Conservation (phyloP, 2,888 invertebrate genomes). For the Psococerastis gibbosa region DNA sequence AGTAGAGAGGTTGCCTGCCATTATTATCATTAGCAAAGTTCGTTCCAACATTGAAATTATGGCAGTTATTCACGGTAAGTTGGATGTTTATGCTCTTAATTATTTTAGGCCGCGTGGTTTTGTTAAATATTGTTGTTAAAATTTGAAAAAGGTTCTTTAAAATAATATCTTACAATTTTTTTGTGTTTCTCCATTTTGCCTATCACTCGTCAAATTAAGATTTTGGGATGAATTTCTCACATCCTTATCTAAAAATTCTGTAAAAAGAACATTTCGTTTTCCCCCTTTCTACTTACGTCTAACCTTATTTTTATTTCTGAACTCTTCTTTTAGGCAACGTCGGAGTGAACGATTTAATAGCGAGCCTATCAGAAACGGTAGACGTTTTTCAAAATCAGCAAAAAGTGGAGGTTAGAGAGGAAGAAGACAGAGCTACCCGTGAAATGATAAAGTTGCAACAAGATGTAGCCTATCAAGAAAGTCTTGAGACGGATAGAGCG, state of each 20-base stretch:
- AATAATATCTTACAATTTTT: slow-evolving; percentile 7
- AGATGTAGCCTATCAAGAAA: slow-evolving; percentile 81
- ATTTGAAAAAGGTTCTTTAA: too few species aligned
- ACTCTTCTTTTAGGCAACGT: slow-evolving; percentile 49
- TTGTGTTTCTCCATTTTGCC: not conserved
- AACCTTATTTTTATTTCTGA: too few species aligned
- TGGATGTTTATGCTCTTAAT: not conserved
- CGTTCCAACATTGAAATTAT: slow-evolving; percentile 79
- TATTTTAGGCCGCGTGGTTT: too few species aligned
- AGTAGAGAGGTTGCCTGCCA: slow-evolving; percentile 69
- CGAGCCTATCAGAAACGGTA: slow-evolving; percentile 68
- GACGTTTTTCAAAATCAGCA: slow-evolving; percentile 66
- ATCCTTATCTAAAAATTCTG: too few species aligned
- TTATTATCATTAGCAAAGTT: slow-evolving; percentile 74
- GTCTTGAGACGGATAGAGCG: slow-evolving; percentile 70
- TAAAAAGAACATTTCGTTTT: too few species aligned
- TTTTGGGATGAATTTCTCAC: too few species aligned
- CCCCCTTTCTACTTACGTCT: too few species aligned
- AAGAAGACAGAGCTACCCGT: slow-evolving; percentile 72
- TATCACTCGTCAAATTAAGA: too few species aligned
- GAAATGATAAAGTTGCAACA: slow-evolving; percentile 84
- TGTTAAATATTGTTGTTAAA: too few species aligned
- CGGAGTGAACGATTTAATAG: slow-evolving; percentile 73
- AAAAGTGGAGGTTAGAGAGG: slow-evolving; percentile 57
- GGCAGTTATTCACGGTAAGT: slow-evolving; percentile 68